Percentiles rank a stretch among this genome's conserved stretches.
phyloP scores from a whole-genome alignment of 2,888 invertebrate genomes.

The Pterostichus madidus region DNA sequence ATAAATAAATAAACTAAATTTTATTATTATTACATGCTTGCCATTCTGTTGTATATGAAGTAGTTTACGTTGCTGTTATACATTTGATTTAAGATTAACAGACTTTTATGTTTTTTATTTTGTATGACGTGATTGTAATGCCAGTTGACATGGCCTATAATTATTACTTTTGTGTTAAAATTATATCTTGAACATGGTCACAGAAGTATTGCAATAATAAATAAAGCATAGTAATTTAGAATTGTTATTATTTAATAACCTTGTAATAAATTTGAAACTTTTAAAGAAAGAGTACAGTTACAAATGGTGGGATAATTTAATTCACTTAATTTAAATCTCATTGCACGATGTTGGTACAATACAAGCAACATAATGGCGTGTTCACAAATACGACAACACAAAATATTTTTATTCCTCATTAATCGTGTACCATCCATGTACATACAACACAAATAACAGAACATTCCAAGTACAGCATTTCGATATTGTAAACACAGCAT shows the following conservation, averaged over 20 bases:
- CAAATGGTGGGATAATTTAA: slow-evolving; percentile 43
- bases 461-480: slow-evolving; percentile 43
- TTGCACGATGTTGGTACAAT: slow-evolving; percentile 20
- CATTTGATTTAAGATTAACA: too few species aligned
- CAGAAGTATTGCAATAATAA: too few species aligned
- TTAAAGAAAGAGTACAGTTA: slow-evolving; percentile 32
- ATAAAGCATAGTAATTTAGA: too few species aligned
- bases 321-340: slow-evolving; percentile 48
- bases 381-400: slow-evolving; percentile 41
- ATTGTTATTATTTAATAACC: slow-evolving; percentile 21
- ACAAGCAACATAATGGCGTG: slow-evolving; percentile 30
- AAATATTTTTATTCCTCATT: slow-evolving; percentile 45
- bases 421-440: slow-evolving; percentile 24
- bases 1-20: too few species aligned
- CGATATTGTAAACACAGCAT: slow-evolving; percentile 42
- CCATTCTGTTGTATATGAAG: too few species aligned
- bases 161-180: too few species aligned
- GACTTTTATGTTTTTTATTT: too few species aligned
- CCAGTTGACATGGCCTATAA: too few species aligned
- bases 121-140: too few species aligned
- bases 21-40: too few species aligned
- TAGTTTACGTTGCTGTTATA: too few species aligned
- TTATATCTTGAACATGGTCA: too few species aligned
- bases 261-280: slow-evolving; percentile 34
- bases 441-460: slow-evolving; percentile 26